Conservation (phyloP, 1,140 invertebrate species). For the Psix sp. region DNA sequence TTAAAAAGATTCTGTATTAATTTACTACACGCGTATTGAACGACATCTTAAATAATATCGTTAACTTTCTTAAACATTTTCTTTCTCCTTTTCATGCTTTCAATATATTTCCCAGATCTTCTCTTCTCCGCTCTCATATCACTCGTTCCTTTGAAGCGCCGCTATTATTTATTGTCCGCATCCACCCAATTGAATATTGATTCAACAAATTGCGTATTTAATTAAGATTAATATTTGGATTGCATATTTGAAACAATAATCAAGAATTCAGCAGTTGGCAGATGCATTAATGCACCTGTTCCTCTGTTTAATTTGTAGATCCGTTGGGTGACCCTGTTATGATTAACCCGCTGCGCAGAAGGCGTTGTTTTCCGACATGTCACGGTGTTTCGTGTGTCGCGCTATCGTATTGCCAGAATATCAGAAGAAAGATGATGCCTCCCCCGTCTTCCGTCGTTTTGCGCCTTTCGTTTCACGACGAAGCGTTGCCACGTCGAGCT, state of each 20-base stretch:
- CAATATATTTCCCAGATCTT: not conserved
- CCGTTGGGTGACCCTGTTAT: conserved; percentile 66
- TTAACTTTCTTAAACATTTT: not conserved
- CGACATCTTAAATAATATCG: not conserved
- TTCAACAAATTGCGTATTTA: too few relatives aligned
- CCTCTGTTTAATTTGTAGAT: conserved; percentile 67
- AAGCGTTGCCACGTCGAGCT: conserved; percentile 25
- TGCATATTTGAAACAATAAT: not conserved
- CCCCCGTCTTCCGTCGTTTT: conserved; percentile 42
- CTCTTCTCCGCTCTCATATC: not conserved
- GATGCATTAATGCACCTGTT: conserved; percentile 14
- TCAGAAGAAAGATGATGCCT: conserved; percentile 40
- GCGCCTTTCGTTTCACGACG: conserved; percentile 37
- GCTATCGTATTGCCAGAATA: conserved; percentile 21
- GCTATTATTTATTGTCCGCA: not conserved
- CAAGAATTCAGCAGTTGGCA: conserved; percentile 2
- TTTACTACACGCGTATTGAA: too few relatives aligned
- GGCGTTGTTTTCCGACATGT: conserved; percentile 48
- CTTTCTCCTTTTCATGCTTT: not conserved
- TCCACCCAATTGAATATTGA: too few relatives aligned
- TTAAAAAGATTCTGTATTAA: too few relatives aligned
- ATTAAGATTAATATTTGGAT: too few relatives aligned
- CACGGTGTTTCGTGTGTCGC: conserved; percentile 26
- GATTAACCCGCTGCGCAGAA: too few relatives aligned
- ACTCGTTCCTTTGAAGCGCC: not conserved